These are phyloP conservation scores for Eupithecia inturbata DNA, from an alignment of 2,888 invertebrate species.

Conservation along the genomic window DNA sequence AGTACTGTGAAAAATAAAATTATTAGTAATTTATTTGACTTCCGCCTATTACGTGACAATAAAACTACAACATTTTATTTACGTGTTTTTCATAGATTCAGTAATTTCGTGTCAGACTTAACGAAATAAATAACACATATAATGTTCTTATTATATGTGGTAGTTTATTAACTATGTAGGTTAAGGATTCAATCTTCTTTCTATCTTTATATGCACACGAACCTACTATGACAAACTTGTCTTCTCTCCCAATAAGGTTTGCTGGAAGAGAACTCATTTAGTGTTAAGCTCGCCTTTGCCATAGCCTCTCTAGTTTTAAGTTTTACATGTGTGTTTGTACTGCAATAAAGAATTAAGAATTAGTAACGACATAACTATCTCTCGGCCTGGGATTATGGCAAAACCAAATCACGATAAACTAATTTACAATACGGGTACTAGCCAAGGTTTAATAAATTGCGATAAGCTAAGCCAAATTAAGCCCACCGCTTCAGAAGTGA, in stretches of 20 bases:
- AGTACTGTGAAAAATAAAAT: slow-evolving; percentile 6
- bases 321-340: no score
- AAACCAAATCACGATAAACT: neutral
- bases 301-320: no score
- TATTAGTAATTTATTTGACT: slow-evolving; percentile 15
- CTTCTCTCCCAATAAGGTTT: no score
- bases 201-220: no score
- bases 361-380: neutral
- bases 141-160: neutral
- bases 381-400: neutral
- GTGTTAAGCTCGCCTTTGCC: no score
- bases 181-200: no score
- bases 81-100: neutral
- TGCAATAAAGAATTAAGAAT: no score
- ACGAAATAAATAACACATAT: neutral
- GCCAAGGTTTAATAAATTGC: neutral
- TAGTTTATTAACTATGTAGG: no score
- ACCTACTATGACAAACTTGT: no score
- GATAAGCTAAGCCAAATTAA: slow-evolving; percentile 20
- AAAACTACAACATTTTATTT: neutral
- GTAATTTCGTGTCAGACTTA: neutral
- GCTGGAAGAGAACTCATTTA: no score
- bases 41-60: neutral
- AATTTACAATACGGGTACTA: slow-evolving; percentile 2
- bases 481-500: neutral